Conservation (phyloP, 1,140 invertebrate species). For the Amyelois transitella region DNA sequence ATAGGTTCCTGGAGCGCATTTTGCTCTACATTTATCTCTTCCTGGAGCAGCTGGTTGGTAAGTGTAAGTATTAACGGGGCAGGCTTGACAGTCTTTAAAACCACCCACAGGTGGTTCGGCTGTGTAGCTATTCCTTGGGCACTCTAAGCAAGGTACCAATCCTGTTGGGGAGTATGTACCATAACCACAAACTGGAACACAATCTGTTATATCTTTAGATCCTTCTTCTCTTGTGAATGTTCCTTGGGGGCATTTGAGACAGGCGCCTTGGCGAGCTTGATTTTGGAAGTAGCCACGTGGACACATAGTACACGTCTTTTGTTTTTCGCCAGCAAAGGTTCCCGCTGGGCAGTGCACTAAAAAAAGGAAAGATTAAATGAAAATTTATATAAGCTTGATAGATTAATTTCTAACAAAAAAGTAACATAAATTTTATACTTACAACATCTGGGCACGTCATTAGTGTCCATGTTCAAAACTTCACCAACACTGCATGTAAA, state of each 20-base stretch:
- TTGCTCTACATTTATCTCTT: constrained; percentile 89
- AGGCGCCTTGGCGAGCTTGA: constrained; percentile 89
- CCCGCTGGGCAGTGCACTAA: constrained; percentile 95
- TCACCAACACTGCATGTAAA: constrained; percentile 96
- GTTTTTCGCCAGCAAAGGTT: constrained; percentile 91
- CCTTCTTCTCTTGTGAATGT: constrained; percentile 95
- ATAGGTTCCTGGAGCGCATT: constrained; percentile 94
- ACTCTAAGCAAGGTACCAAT: constrained; percentile 95
- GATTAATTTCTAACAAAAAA: no score
- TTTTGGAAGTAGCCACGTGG: constrained; percentile 94
- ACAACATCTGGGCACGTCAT: constrained; percentile 93
- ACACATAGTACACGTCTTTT: constrained; percentile 92
- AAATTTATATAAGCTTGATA: no score
- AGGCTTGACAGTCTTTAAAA: constrained; percentile 95
- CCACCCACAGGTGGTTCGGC: constrained; percentile 91
- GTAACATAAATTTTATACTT: constrained; percentile 76
- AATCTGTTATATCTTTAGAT: constrained; percentile 87
- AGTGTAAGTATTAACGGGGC: constrained; percentile 92
- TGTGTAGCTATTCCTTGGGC: constrained; percentile 94
- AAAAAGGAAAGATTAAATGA: no score
- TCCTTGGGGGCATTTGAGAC: constrained; percentile 90
- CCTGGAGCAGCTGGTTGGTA: constrained; percentile 92
- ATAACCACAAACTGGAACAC: constrained; percentile 95
- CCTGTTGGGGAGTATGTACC: constrained; percentile 97
- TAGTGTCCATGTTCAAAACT: constrained; percentile 93